phyloP scores from a whole-genome alignment of 2,113 vertebrate species.

The Marcusenius ussheri region DNA sequence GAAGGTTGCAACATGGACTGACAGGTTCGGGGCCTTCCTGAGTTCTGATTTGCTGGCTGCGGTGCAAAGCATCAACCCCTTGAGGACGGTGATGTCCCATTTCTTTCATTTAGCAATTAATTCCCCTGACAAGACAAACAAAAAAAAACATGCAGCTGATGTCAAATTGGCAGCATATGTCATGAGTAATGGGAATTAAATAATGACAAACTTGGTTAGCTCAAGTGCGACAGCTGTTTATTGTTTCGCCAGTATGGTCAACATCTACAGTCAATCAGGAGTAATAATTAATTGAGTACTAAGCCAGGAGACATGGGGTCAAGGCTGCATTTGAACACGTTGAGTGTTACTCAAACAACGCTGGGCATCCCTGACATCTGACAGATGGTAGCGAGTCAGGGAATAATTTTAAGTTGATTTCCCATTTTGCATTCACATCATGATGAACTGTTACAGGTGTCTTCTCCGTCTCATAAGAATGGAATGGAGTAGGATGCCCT shows the following conservation, averaged over 20 bases:
- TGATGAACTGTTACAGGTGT: background rate
- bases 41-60: background rate
- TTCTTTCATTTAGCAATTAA: slow-evolving; percentile 4
- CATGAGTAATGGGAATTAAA: background rate
- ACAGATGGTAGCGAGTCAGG: background rate
- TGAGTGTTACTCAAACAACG: background rate
- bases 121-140: background rate
- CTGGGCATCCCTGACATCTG: background rate
- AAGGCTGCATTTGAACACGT: background rate
- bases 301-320: background rate
- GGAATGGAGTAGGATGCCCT: background rate
- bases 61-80: background rate
- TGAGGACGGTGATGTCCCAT: background rate
- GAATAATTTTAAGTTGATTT: slow-evolving; percentile 1
- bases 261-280: slow-evolving; percentile 2
- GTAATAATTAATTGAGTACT: background rate
- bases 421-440: background rate
- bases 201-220: slow-evolving; percentile 16
- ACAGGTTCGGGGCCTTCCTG: background rate
- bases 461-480: background rate
- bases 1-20: background rate
- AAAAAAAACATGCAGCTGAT: background rate
- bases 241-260: slow-evolving; percentile 6
- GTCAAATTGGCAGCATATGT: slow-evolving; percentile 12
- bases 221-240: background rate